A percentile compares a stretch with the other conserved stretches of the same genome.
phyloP scores from a whole-genome alignment of 2,113 vertebrate genomes.

The Corvus hawaiiensis region DNA sequence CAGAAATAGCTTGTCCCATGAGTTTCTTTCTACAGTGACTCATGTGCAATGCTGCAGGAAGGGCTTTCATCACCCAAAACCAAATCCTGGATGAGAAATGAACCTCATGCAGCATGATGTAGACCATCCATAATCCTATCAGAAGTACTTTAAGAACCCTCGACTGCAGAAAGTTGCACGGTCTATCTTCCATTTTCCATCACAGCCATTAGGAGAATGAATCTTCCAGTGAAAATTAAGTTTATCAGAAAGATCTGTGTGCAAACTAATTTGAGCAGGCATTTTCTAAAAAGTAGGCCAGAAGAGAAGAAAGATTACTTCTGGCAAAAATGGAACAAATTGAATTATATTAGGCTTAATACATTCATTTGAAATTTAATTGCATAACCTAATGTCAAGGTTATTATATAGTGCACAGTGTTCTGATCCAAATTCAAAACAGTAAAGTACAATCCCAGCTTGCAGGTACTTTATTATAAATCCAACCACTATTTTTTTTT shows the following conservation, averaged over 20 bases:
- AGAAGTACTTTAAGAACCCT: neutral
- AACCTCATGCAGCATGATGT: neutral
- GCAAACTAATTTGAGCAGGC: constrained; percentile 30
- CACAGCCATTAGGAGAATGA: constrained; percentile 22
- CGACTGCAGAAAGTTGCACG: neutral
- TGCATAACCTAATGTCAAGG: constrained; percentile 37
- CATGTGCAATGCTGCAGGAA: neutral
- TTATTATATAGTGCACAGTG: neutral
- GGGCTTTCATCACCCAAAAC: neutral
- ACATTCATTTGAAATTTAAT: constrained; percentile 51
- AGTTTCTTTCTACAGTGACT: neutral
- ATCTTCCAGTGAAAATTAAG: constrained; percentile 14
- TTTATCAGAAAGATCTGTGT: constrained; percentile 45
- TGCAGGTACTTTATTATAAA: constrained; percentile 26
- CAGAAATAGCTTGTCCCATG: neutral
- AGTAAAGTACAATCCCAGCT: neutral
- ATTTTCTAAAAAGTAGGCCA: constrained; percentile 44
- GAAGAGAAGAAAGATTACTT: constrained; percentile 38
- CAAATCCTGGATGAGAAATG: neutral
- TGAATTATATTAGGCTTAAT: constrained; percentile 53
- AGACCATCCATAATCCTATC: neutral
- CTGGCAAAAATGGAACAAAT: constrained; percentile 53
- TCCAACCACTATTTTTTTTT: neutral
- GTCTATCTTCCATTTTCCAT: neutral
- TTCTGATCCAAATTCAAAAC: constrained; percentile 5